Evolutionary conservation across 1,140 invertebrate genomes (phyloP).

Genomic region (Drosophila trapezifrons): DNA sequence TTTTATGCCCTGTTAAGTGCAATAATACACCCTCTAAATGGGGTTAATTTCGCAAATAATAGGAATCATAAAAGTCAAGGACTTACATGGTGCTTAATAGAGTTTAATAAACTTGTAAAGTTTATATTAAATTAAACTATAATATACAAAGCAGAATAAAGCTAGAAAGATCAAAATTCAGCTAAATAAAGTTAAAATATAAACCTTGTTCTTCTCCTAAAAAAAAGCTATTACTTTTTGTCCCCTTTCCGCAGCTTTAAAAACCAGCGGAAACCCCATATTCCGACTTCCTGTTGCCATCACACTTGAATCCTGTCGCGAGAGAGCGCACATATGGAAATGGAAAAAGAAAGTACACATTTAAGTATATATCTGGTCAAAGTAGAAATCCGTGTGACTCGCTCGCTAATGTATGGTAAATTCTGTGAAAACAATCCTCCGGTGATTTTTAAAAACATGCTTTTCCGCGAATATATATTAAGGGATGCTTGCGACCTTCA

Average conservation of each 20-base stretch:
- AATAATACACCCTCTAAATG: background rate
- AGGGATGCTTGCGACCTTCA: background rate
- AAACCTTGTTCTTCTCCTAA: background rate
- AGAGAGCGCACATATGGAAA: slow-evolving; percentile 9
- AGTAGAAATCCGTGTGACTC: slow-evolving; percentile 39
- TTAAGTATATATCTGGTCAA: slow-evolving; percentile 41
- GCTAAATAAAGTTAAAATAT: background rate
- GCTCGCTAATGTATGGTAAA: slow-evolving; percentile 58
- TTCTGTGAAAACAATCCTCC: slow-evolving; percentile 47
- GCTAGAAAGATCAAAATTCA: background rate
- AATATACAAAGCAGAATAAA: too few relatives aligned
- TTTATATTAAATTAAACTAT: background rate
- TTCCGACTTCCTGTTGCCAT: slow-evolving; percentile 29
- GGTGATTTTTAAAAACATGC: slow-evolving; percentile 26
- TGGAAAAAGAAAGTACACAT: slow-evolving; percentile 17
- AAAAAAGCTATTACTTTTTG: slow-evolving; percentile 7
- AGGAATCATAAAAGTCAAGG: background rate
- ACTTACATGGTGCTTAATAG: background rate
- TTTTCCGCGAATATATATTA: slow-evolving; percentile 15
- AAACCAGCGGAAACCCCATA: slow-evolving; percentile 12
- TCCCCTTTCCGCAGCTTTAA: background rate
- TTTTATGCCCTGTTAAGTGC: background rate
- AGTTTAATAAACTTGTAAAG: background rate
- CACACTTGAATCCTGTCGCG: slow-evolving; percentile 27
- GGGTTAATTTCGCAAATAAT: slow-evolving; percentile 7